Evolutionary conservation across 1,140 invertebrate genomes (phyloP).

Genomic region (Trichonephila clavata): DNA sequence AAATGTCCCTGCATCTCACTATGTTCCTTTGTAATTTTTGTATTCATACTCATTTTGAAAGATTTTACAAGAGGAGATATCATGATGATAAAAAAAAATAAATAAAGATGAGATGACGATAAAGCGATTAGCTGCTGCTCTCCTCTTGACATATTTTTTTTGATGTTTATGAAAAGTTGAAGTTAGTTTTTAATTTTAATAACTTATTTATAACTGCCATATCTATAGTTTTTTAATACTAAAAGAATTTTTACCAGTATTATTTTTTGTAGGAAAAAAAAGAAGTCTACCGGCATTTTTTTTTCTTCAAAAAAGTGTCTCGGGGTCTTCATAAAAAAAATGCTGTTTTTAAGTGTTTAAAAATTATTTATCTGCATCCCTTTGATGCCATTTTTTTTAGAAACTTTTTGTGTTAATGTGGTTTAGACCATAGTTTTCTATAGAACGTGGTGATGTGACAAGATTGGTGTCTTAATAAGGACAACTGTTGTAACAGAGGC

Average conservation of each 20-base stretch:
- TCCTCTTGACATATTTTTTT: conserved; percentile 74
- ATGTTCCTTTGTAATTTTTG: conserved; percentile 76
- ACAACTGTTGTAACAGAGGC: conserved; percentile 61
- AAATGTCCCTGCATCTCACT: conserved; percentile 72
- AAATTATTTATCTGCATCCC: conserved; percentile 76
- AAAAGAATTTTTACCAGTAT: conserved; percentile 77
- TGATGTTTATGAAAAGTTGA: conserved; percentile 75
- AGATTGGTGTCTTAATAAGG: background rate
- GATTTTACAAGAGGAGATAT: conserved; percentile 70
- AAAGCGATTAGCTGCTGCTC: conserved; percentile 60
- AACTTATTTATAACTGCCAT: conserved; percentile 77
- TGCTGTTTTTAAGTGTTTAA: conserved; percentile 76
- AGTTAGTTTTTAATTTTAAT: conserved; percentile 77
- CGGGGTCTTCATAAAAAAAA: conserved; percentile 66
- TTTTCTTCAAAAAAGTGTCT: conserved; percentile 38
- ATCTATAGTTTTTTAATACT: conserved; percentile 77
- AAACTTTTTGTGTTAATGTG: conserved; percentile 73
- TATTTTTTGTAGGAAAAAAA: conserved; percentile 77
- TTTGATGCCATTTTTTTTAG: conserved; percentile 75
- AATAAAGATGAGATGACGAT: conserved; percentile 12
- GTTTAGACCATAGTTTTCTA: conserved; percentile 67
- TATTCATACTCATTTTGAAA: conserved; percentile 76
- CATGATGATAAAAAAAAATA: conserved; percentile 40
- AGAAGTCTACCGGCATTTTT: conserved; percentile 56
- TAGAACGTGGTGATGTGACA: conserved; percentile 61